These are phyloP conservation scores for Ecliptopera silaceata DNA, from an alignment of 2,888 invertebrate genomes.

Conservation along the genomic window DNA sequence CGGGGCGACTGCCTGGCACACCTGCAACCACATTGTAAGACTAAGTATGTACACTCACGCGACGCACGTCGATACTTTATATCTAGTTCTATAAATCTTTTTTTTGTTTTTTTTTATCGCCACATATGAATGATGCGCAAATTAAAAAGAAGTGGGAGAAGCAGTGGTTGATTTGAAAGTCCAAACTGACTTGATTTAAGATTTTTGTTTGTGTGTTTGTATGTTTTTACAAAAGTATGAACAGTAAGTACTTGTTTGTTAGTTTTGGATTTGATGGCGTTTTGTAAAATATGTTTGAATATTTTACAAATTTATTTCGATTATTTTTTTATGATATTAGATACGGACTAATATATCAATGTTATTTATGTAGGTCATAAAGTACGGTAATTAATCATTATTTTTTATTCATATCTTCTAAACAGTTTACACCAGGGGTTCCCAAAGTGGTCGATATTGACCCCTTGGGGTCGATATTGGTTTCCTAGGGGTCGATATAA, in stretches of 20 bases:
- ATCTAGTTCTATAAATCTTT: not conserved
- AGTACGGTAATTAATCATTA: too few species aligned
- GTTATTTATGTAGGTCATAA: too few species aligned
- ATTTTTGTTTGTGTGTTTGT: not conserved
- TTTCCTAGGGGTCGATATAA: too few species aligned
- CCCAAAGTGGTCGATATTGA: too few species aligned
- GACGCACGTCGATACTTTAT: conserved; percentile 10
- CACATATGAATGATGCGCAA: conserved; percentile 16
- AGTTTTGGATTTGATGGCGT: too few species aligned
- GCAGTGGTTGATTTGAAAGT: conserved; percentile 6
- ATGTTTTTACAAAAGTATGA: too few species aligned
- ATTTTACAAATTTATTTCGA: too few species aligned
- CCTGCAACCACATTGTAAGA: conserved; percentile 73
- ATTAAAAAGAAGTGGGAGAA: conserved; percentile 12
- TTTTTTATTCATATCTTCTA: conserved; percentile 7
- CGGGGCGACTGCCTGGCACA: conserved; percentile 67
- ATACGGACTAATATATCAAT: too few species aligned
- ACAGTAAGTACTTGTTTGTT: too few species aligned
- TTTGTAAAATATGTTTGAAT: too few species aligned
- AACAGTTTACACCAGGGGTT: conserved; percentile 3
- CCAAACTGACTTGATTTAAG: not conserved
- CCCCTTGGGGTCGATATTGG: too few species aligned
- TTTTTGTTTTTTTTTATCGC: not conserved
- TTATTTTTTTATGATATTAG: too few species aligned
- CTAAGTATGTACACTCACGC: conserved; percentile 42